Evolutionary conservation across 2,113 vertebrate species (phyloP).

Genomic region (Triplophysa rosa): DNA sequence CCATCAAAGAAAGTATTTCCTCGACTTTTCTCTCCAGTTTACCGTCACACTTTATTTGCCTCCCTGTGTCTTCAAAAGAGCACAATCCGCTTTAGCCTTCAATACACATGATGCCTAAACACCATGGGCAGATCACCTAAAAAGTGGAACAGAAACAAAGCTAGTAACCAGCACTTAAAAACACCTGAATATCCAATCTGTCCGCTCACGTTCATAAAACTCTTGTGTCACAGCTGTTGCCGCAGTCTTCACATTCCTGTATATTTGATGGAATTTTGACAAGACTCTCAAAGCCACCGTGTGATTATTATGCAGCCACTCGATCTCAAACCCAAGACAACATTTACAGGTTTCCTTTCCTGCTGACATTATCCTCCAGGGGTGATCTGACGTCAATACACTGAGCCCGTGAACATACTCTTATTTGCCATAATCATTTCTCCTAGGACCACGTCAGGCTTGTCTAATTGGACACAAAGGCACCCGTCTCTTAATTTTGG

Average conservation of each 20-base stretch:
- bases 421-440: constrained; percentile 41
- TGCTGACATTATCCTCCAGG: constrained; percentile 6
- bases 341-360: constrained; percentile 16
- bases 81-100: neutral
- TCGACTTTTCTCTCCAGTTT: neutral
- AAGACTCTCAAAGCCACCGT: constrained; percentile 28
- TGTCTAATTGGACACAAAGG: constrained; percentile 41
- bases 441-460: constrained; percentile 22
- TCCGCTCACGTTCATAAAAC: constrained; percentile 25
- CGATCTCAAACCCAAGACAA: constrained; percentile 26
- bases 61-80: neutral
- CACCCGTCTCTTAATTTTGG: constrained; percentile 37
- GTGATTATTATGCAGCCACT: constrained; percentile 44
- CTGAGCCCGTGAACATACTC: constrained; percentile 21
- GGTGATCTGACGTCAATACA: constrained; percentile 39
- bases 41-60: neutral
- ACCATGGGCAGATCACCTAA: neutral
- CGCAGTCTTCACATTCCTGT: neutral
- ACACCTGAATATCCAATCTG: neutral
- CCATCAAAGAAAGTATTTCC: neutral
- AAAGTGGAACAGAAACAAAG: neutral
- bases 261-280: constrained; percentile 46
- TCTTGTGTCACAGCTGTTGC: neutral
- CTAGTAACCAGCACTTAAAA: neutral
- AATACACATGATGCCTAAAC: neutral